Evolutionary conservation across 2,113 vertebrate species (phyloP).

Genomic region (Otis tarda): DNA sequence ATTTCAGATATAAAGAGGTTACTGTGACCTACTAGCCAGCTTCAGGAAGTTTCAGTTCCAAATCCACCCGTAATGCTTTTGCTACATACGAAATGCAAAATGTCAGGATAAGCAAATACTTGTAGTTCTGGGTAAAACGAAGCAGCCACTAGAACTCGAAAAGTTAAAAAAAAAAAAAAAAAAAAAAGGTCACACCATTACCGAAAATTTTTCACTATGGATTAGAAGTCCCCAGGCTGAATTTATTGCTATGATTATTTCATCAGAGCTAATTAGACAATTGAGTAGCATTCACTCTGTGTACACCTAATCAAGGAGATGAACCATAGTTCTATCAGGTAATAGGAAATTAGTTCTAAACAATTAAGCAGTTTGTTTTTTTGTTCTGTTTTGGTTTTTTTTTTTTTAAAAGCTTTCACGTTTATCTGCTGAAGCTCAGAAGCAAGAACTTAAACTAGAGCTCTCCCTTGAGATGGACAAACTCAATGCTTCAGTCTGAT

Average conservation of each 20-base stretch:
- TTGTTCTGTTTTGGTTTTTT: not conserved
- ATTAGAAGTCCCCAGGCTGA: not conserved
- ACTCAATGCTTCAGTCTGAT: constrained; percentile 13
- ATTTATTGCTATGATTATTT: not conserved
- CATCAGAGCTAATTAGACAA: not conserved
- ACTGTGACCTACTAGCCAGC: not conserved
- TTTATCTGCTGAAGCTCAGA: constrained; percentile 44
- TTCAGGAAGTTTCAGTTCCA: not conserved
- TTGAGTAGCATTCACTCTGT: not conserved
- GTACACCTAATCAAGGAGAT: not conserved
- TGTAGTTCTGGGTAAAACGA: not conserved
- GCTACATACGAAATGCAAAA: not conserved
- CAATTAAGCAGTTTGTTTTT: not conserved
- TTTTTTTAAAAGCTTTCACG: not conserved
- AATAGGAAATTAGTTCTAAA: not conserved
- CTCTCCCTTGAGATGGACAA: constrained; percentile 27
- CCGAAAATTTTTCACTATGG: not conserved
- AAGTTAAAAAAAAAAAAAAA: not conserved
- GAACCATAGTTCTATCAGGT: not conserved
- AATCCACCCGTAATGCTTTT: not conserved
- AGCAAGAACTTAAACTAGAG: constrained; percentile 16
- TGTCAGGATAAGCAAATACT: not conserved
- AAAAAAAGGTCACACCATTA: not conserved
- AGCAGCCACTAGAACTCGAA: not conserved
- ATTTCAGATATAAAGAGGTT: not conserved